Conservation (phyloP, 2,113 vertebrate genomes). For the Phodopus roborovskii region DNA sequence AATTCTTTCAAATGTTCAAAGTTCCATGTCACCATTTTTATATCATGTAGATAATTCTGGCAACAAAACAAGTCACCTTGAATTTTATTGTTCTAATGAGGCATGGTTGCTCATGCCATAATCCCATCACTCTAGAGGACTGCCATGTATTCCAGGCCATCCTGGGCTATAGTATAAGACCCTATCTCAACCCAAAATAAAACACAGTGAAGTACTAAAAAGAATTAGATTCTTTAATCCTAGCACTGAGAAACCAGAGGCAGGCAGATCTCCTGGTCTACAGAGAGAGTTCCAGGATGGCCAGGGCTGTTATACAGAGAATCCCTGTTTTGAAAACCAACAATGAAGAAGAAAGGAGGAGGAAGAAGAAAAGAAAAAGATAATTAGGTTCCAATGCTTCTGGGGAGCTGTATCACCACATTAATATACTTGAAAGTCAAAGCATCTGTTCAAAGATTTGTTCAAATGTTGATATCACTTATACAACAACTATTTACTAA, state of each 20-base stretch:
- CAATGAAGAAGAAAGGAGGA: too few species aligned
- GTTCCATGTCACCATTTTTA: too few species aligned
- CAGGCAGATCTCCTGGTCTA: background rate
- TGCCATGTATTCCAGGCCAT: background rate
- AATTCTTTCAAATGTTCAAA: too few species aligned
- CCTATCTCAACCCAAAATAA: background rate
- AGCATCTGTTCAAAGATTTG: background rate
- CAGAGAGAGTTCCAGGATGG: background rate
- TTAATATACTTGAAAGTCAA: conserved; percentile 50
- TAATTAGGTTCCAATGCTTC: background rate
- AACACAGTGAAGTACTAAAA: background rate
- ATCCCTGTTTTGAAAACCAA: background rate
- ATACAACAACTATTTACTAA: conserved; percentile 53
- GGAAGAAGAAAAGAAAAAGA: background rate
- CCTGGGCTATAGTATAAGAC: background rate
- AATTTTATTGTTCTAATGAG: background rate
- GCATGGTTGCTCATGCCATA: background rate
- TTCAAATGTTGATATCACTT: conserved; percentile 36
- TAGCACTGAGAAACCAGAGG: background rate
- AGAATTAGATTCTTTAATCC: background rate
- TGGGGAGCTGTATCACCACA: background rate
- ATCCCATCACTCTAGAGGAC: background rate
- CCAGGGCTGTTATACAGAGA: background rate
- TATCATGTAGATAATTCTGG: too few species aligned
- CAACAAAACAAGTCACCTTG: background rate